Evolutionary conservation across 2,888 invertebrate species (phyloP).

Genomic region (Acleris literana): DNA sequence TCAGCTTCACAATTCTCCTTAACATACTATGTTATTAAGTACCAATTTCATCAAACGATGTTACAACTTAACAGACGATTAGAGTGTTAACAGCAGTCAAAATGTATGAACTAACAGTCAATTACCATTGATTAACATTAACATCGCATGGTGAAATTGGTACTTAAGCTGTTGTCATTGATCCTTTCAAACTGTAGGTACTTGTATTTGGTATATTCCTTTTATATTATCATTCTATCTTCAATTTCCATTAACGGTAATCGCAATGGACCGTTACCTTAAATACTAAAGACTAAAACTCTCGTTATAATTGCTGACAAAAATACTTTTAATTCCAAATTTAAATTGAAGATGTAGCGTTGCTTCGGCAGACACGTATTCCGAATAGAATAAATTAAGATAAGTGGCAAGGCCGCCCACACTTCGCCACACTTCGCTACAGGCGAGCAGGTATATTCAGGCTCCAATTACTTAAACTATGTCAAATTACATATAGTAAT

Average conservation of each 20-base stretch:
- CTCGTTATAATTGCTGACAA: not conserved
- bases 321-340: slow-evolving; percentile 18
- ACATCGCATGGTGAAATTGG: too few species aligned
- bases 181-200: too few species aligned
- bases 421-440: slow-evolving; percentile 8
- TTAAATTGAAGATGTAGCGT: slow-evolving; percentile 15
- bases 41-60: too few species aligned
- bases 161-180: too few species aligned
- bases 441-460: slow-evolving; percentile 22
- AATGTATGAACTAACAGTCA: too few species aligned
- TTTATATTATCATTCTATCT: too few species aligned
- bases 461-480: slow-evolving; percentile 5
- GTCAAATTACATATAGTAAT: not conserved
- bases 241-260: not conserved
- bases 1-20: too few species aligned
- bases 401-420: slow-evolving; percentile 36
- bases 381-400: slow-evolving; percentile 36
- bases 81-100: too few species aligned
- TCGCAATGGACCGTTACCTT: not conserved
- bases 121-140: too few species aligned
- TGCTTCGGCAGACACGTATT: slow-evolving; percentile 24
- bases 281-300: not conserved
- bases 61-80: too few species aligned
- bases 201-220: too few species aligned
- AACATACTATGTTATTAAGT: too few species aligned